Conservation (phyloP, 2,888 invertebrate genomes). For the Plebejus argus region DNA sequence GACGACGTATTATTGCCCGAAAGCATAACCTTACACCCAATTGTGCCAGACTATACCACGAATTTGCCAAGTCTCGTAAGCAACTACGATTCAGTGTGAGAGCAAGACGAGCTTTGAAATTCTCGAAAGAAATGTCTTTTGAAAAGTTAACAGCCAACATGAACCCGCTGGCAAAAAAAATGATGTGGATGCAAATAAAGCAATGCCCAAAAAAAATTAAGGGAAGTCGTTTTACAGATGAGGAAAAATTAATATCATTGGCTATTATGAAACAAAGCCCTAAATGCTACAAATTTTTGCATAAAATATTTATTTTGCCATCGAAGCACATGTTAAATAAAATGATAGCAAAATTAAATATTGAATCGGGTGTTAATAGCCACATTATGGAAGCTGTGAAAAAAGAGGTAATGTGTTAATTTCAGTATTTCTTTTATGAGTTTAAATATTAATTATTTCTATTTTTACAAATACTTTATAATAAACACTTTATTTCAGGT, state of each 20-base stretch:
- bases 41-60: constrained; percentile 34
- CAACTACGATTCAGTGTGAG: constrained; percentile 29
- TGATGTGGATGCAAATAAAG: constrained; percentile 34
- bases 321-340: constrained; percentile 19
- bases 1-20: constrained; percentile 8
- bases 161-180: constrained; percentile 34
- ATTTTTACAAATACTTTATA: constrained; percentile 12
- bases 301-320: constrained; percentile 32
- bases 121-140: constrained; percentile 31
- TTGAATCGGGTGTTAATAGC: constrained; percentile 22
- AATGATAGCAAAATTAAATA: constrained; percentile 16
- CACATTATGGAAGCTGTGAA: constrained; percentile 15
- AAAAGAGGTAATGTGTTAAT: constrained; percentile 16
- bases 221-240: constrained; percentile 26
- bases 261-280: constrained; percentile 32
- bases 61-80: constrained; percentile 27
- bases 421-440: background rate
- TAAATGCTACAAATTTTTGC: constrained; percentile 30
- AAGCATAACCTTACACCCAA: constrained; percentile 31
- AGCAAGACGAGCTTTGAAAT: constrained; percentile 29
- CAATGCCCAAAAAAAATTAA: constrained; percentile 2
- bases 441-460: background rate
- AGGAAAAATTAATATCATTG: constrained; percentile 29
- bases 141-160: constrained; percentile 34
- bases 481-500: constrained; percentile 12